phyloP scores from a whole-genome alignment of 2,113 vertebrate genomes.

The Bujurquina vittata region DNA sequence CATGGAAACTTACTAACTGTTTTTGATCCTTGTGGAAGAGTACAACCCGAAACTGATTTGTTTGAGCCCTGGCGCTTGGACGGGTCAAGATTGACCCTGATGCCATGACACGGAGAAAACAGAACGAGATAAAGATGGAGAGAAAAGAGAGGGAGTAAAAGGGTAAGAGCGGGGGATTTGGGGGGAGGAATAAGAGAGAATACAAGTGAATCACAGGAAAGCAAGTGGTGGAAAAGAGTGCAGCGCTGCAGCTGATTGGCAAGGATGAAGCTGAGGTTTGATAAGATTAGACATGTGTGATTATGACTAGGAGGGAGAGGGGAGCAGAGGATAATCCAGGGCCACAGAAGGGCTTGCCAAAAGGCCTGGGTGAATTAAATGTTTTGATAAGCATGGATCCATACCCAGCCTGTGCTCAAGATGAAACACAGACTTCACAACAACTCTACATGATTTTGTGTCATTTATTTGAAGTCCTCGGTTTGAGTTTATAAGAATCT shows the following conservation, averaged over 20 bases:
- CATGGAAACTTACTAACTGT: conserved; percentile 92
- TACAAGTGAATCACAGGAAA: conserved; percentile 65
- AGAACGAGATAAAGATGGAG: conserved; percentile 68
- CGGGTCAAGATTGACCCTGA: conserved; percentile 97
- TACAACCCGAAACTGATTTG: conserved; percentile 93
- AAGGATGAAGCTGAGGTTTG: conserved; percentile 73
- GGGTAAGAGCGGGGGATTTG: conserved; percentile 23
- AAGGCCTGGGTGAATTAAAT: conserved; percentile 47
- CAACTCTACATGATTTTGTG: neutral
- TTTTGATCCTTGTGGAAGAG: conserved; percentile 96
- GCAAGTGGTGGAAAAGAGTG: conserved; percentile 67
- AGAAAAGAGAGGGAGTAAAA: conserved; percentile 50
- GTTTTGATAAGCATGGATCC: conserved; percentile 53
- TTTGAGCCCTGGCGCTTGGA: conserved; percentile 98
- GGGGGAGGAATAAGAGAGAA: conserved; percentile 47
- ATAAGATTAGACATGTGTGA: conserved; percentile 78
- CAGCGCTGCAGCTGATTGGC: conserved; percentile 66
- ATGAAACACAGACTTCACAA: conserved; percentile 13
- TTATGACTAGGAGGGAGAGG: conserved; percentile 65
- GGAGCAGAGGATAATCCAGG: conserved; percentile 67
- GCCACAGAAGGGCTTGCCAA: conserved; percentile 52
- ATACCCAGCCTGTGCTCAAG: conserved; percentile 27
- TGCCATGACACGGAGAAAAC: conserved; percentile 55
- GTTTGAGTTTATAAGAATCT: neutral
- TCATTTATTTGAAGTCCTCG: neutral